Evolutionary conservation across 2,113 vertebrate genomes (phyloP), one percentile per base, ranked within the genome.

Genomic region (Cervus canadensis): DNA sequence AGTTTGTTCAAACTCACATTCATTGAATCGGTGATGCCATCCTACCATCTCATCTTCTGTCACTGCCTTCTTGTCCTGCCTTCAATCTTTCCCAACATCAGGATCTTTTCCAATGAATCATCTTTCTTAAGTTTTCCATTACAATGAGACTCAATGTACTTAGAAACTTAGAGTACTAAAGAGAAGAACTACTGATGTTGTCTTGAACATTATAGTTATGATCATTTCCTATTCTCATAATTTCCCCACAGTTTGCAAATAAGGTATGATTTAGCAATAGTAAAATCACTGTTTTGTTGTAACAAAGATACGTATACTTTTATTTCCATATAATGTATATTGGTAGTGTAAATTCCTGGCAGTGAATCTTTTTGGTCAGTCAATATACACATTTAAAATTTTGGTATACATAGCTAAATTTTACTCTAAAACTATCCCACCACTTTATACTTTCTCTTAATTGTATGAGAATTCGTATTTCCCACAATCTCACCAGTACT

Each of bases 201-300:
- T 67, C 40, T 81, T 85, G 54, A 87, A 45, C 2, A 79, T 30
- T 94, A 97, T 89, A 56, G 96, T 97, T 89, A 60, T 81, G 92
- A 82, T 56, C 28, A 88, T 87, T 95, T 89, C 9, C n/a, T 96
- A 36, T 79, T 93, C 28, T 88, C n/a, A 45, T 16, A 85, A 87
- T 9, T 86, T 89, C 5, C 33, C 5, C 14, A 1, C 23, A 64
- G 9, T 7, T 5, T 90, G 57, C 9, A 97, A 97, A 91, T 67
- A 95, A 97, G 13, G 33, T 52, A 89, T 84, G 54, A 82, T 62
- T 33, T 96, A 78, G 54, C 91, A 85, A 88, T n/a, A 87, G 33
- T 45, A 83, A 97, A 64, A 94, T 89, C 19, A 45, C 62, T 62
- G 1, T 8, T 59, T 40, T 74, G 33, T 43, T 87, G 14, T 40